Conservation (phyloP, 64 coral and sea anemone species). For the Stichodactyla mertensii region DNA sequence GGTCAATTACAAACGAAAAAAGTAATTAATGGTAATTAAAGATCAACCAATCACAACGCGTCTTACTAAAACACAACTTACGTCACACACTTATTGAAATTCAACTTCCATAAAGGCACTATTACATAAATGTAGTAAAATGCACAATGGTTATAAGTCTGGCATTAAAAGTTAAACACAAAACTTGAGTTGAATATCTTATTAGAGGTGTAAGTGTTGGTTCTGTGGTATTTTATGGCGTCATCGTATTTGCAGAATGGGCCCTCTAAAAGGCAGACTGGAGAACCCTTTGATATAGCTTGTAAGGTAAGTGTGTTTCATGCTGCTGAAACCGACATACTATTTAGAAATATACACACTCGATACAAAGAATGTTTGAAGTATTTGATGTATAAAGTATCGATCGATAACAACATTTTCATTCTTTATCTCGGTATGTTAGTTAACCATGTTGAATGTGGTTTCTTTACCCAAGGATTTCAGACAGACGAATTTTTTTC, state of each 20-base stretch:
- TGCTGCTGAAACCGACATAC: background rate
- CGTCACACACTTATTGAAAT: background rate
- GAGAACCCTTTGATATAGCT: conserved; percentile 86
- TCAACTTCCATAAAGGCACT: background rate
- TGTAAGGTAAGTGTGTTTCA: conserved; percentile 63
- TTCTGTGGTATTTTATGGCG: conserved; percentile 14
- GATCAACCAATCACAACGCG: background rate
- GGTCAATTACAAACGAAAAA: no score
- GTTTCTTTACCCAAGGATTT: background rate
- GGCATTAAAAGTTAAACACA: background rate
- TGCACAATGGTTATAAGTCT: background rate
- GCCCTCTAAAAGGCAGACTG: conserved; percentile 46
- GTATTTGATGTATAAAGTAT: no score
- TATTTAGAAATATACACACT: background rate
- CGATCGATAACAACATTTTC: no score
- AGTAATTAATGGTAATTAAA: background rate
- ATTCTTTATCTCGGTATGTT: background rate
- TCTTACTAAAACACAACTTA: background rate
- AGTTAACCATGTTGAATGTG: background rate
- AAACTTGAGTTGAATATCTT: background rate
- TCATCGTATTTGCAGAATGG: conserved; percentile 86
- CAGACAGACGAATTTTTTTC: background rate
- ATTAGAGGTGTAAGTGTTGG: background rate
- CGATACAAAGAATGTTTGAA: background rate
- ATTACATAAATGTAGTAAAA: background rate